Conservation (phyloP, 1,140 invertebrate species). For the Lepidostoma basale region DNA sequence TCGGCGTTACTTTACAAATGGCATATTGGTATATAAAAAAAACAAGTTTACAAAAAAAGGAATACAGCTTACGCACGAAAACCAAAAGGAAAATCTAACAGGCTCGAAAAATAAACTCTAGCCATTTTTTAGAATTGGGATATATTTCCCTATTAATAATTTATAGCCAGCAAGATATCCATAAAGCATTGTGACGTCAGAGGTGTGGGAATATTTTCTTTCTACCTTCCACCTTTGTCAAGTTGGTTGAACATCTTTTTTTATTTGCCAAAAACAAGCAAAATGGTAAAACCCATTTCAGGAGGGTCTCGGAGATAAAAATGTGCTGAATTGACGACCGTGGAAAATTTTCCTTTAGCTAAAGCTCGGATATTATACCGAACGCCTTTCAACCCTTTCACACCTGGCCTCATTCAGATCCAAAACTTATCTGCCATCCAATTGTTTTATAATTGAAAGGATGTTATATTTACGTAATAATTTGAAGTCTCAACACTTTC, state of each 20-base stretch:
- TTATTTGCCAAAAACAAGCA: conserved; percentile 22
- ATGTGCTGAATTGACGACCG: conserved; percentile 18
- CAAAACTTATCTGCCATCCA: too few species aligned
- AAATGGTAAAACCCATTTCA: conserved; percentile 1
- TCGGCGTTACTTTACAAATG: too few species aligned
- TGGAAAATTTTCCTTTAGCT: background rate
- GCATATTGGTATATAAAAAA: too few species aligned
- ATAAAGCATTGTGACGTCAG: conserved; percentile 12
- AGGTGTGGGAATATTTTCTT: conserved; percentile 6
- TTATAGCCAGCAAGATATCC: conserved; percentile 5
- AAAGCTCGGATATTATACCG: conserved; percentile 1
- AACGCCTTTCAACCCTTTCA: background rate
- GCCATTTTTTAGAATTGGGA: background rate
- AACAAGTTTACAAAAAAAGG: too few species aligned
- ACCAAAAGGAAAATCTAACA: too few species aligned
- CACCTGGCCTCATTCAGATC: too few species aligned
- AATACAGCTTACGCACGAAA: too few species aligned
- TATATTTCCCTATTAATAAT: conserved; percentile 20
- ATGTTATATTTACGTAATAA: too few species aligned
- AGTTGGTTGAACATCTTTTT: conserved; percentile 12
- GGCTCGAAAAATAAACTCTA: too few species aligned
- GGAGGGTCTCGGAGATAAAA: conserved; percentile 18
- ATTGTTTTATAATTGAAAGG: too few species aligned
- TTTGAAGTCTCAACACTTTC: too few species aligned
- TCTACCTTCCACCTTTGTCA: conserved; percentile 12